phyloP scores from a whole-genome alignment of 2,797 vertebrate species.

The Salmo trutta region DNA sequence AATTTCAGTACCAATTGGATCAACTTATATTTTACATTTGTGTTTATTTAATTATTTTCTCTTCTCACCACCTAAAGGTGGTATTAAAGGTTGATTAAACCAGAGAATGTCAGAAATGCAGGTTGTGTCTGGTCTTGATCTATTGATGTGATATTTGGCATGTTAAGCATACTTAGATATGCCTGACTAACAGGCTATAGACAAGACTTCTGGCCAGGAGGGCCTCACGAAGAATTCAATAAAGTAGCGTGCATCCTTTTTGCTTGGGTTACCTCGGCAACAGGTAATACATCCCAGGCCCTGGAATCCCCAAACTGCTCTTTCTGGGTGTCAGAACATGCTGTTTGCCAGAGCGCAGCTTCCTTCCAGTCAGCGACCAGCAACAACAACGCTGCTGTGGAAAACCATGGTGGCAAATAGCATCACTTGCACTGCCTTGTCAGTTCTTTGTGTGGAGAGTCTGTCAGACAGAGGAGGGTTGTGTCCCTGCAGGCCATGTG shows the following conservation, averaged over 20 bases:
- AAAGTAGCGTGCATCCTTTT: not conserved
- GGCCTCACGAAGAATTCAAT: not conserved
- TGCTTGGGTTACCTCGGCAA: not conserved
- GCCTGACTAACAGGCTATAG: not conserved
- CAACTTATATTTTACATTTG: not conserved
- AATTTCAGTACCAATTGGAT: not conserved
- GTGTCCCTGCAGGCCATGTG: slow-evolving; percentile 42
- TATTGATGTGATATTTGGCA: slow-evolving; percentile 46
- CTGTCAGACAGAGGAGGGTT: slow-evolving; percentile 44
- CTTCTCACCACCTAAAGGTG: not conserved
- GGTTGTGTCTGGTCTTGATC: slow-evolving; percentile 40
- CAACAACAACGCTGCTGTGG: slow-evolving; percentile 36
- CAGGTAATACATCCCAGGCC: not conserved
- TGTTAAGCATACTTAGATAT: not conserved
- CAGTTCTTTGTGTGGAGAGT: slow-evolving; percentile 37
- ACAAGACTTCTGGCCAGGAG: not conserved
- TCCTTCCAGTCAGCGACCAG: slow-evolving; percentile 2
- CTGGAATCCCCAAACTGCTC: not conserved
- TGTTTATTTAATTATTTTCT: not conserved
- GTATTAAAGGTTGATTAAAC: not conserved
- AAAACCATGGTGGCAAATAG: slow-evolving; percentile 48
- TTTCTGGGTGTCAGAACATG: slow-evolving; percentile 1
- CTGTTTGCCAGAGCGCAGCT: not conserved
- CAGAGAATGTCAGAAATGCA: not conserved
- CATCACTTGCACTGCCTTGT: slow-evolving; percentile 38